phyloP scores from a whole-genome alignment of 1,140 invertebrate genomes.

The Tetragnatha versicolor region DNA sequence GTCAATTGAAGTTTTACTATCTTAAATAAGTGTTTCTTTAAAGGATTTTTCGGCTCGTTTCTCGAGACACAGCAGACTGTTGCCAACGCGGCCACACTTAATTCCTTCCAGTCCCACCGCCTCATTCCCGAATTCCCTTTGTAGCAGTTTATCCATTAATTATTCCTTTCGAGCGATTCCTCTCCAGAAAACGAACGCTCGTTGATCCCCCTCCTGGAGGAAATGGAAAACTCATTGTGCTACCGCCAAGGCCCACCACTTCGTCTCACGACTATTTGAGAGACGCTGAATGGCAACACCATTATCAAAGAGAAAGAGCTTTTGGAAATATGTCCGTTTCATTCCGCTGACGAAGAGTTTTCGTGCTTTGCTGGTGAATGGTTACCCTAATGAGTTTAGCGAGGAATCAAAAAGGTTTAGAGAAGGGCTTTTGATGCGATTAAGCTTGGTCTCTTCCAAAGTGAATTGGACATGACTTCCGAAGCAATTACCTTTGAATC shows the following conservation, averaged over 20 bases:
- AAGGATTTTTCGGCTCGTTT: no score
- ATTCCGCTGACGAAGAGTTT: not conserved
- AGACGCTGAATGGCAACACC: not conserved
- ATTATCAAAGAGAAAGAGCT: conserved; percentile 5
- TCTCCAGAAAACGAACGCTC: not conserved
- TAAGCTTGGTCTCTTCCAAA: no score
- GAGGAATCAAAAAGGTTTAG: no score
- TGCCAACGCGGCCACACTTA: no score
- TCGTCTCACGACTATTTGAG: conserved; percentile 4
- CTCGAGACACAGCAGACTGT: no score
- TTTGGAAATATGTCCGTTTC: not conserved
- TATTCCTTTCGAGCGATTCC: not conserved
- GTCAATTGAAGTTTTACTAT: no score
- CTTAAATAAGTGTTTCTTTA: no score
- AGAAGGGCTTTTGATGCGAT: no score
- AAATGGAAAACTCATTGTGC: conserved; percentile 32
- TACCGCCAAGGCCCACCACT: not conserved
- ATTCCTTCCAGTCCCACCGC: not conserved
- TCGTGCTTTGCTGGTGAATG: not conserved
- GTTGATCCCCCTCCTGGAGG: not conserved
- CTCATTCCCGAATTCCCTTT: conserved; percentile 9
- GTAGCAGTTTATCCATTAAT: conserved; percentile 8
- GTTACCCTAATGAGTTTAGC: conserved; percentile 7
- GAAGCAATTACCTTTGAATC: no score
- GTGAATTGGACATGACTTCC: no score